Evolutionary conservation across 2,888 invertebrate genomes (phyloP), one percentile per base, ranked within the genome.

Genomic region (Alviniconcha strummeri): DNA sequence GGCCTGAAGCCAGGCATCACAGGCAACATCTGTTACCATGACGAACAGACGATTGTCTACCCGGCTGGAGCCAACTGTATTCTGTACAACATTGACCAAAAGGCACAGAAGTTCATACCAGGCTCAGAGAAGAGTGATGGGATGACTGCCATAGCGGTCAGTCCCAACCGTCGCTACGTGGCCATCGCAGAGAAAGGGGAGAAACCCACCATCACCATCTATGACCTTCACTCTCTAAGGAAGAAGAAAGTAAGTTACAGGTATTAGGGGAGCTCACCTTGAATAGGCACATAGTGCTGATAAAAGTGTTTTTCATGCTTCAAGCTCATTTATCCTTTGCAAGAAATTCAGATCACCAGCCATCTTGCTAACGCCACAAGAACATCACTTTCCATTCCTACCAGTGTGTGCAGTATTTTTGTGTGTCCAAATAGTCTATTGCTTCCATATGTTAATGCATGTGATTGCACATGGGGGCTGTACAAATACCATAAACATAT

Each of bases 1-100:
- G 94, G 94, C 86, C 88, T 94, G 80, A 91, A 93, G 86, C 88
- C 91, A 75, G 91, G 91, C 67, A 92, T 94, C 56, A 88, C 90
- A 79, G 92, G 93, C 36, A 93, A 93, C 88, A 91, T 94, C 67
- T 92, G 91, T 85, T 93, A 92, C 87, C 92, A 93, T 88, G 94
- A 94, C 90, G 94, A 94, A 85, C 92, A 94, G 87, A 93, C 93
- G 80, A 91, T 94, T 90, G 93, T 94, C 6, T 94, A 94, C 87
- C 93, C 94, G n/a, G 92, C 93, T 81, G 94, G 94, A 57, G 92
- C 93, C 54, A 93, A 94, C 89, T 93, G 94, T 81, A 93, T 94
- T 74, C 88, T 94, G 81, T 94, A 94, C 89, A 94, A 94, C 87
- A 92, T 94, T 84, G 94, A 94, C 86, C 94, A 94, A 88, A 94